Evolutionary conservation across 2,797 vertebrate genomes (phyloP), one percentile per base, ranked within the genome.

Genomic region (Lerista edwardsae): DNA sequence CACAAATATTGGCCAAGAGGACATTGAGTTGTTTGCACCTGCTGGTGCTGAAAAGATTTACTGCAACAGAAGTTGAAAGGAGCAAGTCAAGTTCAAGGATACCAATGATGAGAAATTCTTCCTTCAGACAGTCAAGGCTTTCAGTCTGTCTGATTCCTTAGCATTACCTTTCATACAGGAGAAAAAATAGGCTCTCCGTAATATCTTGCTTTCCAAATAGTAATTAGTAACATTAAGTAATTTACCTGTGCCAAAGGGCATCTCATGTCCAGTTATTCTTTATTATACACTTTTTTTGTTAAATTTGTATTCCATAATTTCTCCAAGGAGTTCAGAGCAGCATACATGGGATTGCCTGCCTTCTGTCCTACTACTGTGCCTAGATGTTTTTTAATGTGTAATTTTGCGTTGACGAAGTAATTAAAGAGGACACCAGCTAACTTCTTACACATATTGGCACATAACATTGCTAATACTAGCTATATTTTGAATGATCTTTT

Each of bases 31-130:
- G 11, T 90, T 93, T 92, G 89, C 94, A 96, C 95, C 96, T 97
- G 96, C 95, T 95, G 91, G 89, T 91, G 91, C 89, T 93, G 73
- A 85, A 55, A 93, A 98, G 96, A 97, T 98, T 98, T 97, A 97
- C 95, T 95, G 95, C 94, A 93, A 51, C 71, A 84, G 81, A 84
- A 85, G 0, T 83, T 0, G 55, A 93, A 88, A 83, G 80, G 93
- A 94, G 89, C 86, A 93, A 94, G 94, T 94, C 95, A 94, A 94
- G 96, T 97, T 98, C 97, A 98, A 97, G 97, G 97, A 96, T 96
- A 96, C 94, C 91, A 84, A 89, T 95, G 96, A 97, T 97, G 96
- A 98, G 95, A 97, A 97, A 97, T 97, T 95, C 93, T 96, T 96
- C 94, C 94, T 95, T 95, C 94, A 94, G 93, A 95, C 93, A 94